Evolutionary conservation across 2,113 vertebrate genomes (phyloP), one percentile per base, ranked within the genome.

Genomic region (Dicaeum eximium): DNA sequence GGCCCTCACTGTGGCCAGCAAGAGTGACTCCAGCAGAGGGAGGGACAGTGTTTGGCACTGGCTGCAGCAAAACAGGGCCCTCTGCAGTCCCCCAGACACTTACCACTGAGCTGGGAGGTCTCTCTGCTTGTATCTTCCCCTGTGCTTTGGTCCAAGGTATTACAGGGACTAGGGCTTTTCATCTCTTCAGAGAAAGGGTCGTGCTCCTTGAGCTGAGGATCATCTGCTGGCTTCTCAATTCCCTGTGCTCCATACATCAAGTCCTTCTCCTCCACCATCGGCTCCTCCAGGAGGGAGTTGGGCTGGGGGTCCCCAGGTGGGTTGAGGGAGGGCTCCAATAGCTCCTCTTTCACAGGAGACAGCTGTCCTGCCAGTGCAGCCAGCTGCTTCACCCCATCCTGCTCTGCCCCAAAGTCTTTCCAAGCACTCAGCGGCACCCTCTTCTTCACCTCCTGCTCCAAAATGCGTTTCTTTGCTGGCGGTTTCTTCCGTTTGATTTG

Each of bases 401-500:
- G 77, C 62, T 79, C 80, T 54, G 84, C 40, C 31, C 72, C 94
- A 20, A 38, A 86, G 91, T 79, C 57, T 50, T 95, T 95, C 65
- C 62, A 80, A 22, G 75, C 4, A 8, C 47, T 48, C 25, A 61
- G 85, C 0, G 21, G 81, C 66, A 93, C 93, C 33, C 22, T 95
- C 94, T 95, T 97, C 61, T 96, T 94, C 38, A 67, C 51, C 37
- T 92, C 95, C 33, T 86, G 87, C 78, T 92, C 94, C 74, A 96
- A 62, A 48, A 87, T 28, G 4, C 95, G 95, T 56, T 97, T 97
- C 66, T 97, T 96, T 19, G 88, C 95, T 15, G 90, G 61, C 35
- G 79, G 93, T 54, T 97, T 97, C 93, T 97, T 97, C 81, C 93
- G 88, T 79, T 97, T 97, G 24, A 81, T 80, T 66, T 93, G 96